Base-by-base conservation (phyloP, 2,113 vertebrate genomes). In the Archocentrus centrarchus region DNA sequence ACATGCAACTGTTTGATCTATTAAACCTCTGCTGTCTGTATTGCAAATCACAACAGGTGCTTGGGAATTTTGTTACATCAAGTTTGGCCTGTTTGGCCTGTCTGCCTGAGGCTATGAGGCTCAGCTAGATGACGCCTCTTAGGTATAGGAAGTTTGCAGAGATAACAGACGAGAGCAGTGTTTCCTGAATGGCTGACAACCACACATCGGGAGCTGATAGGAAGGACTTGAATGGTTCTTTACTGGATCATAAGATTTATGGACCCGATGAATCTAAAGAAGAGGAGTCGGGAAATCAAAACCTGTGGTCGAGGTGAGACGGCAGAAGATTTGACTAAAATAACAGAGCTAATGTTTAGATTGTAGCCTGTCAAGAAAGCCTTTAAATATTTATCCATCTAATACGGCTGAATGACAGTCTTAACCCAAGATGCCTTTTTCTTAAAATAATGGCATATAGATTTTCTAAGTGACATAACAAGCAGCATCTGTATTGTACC, bases 241-340 rank as follows among this genome's bases (percentile, higher is more conserved):
- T 62, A 0, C 27, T 68, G 85, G 81, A 79, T 18, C 2, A 15
- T 5, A 20, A 24, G 17, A 13, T 17, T 61, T 32, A 20, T n/a
- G 6, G 14, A 7, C 7, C 15, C 5, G 3, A 4, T 9, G 17
- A 3, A 3, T 57, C 13, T 5, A 11, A 5, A 0, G 3, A 30
- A 59, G 24, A 73, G 8, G 47, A 78, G 27, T 5, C 3, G 1
- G 62, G 35, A 22, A 66, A 59, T 11, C 75, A 39, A 7, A 87
- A 75, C 5, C 76, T 93, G 41, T 96, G 94, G 94, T 62, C 93
- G 18, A 93, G 95, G 94, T 96, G 78, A 93, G 93, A 63, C 11
- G 2, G 20, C 18, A 37, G 7, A 20, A 35, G 3, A 14, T 53
- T 44, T 24, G 62, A 68, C 53, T 47, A 7, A 22, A 41, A 59